Percentiles rank a stretch among this genome's conserved stretches.
phyloP scores from a whole-genome alignment of 2,797 vertebrate genomes.

The Neoniphon sammara region DNA sequence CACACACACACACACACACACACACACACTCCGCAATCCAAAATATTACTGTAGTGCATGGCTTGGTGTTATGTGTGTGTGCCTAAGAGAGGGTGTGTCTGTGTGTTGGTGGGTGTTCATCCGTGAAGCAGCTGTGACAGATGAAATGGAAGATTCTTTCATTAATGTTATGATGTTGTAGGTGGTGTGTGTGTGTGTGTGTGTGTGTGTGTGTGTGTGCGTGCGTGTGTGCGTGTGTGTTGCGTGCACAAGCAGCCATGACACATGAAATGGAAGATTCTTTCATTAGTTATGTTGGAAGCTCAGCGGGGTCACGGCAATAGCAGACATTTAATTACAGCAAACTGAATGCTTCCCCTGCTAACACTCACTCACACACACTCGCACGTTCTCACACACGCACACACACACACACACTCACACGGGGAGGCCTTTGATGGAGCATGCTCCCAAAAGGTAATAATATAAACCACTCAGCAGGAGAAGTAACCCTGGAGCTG shows the following conservation, averaged over 20 bases:
- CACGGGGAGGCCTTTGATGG: slow-evolving; percentile 61
- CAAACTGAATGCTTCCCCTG: slow-evolving; percentile 58
- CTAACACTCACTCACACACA: slow-evolving; percentile 28
- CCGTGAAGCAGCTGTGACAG: slow-evolving; percentile 21
- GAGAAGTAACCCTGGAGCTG: slow-evolving; percentile 57
- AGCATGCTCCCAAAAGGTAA: slow-evolving; percentile 69
- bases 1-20: slow-evolving; percentile 9
- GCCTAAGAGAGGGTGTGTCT: background rate
- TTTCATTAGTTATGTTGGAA: slow-evolving; percentile 77
- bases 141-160: slow-evolving; percentile 41
- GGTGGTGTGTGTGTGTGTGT: slow-evolving; percentile 12
- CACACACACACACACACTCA: slow-evolving; percentile 23
- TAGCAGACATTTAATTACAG: slow-evolving; percentile 76
- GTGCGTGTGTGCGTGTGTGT: no score
- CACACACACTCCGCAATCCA: slow-evolving; percentile 1
- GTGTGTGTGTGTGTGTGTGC: slow-evolving; percentile 5
- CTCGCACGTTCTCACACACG: slow-evolving; percentile 18
- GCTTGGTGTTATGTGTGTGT: background rate
- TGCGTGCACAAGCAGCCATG: slow-evolving; percentile 31
- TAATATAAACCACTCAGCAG: slow-evolving; percentile 73
- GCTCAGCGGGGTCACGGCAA: slow-evolving; percentile 69
- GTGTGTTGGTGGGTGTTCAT: slow-evolving; percentile 18
- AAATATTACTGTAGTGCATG: background rate
- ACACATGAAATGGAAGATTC: slow-evolving; percentile 72
- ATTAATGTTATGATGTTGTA: slow-evolving; percentile 19